A percentile compares a stretch with the other conserved stretches of the same genome.
These are phyloP conservation scores for Hormaphis cornu DNA, from an alignment of 1,140 invertebrate genomes.

Conservation along the genomic window DNA sequence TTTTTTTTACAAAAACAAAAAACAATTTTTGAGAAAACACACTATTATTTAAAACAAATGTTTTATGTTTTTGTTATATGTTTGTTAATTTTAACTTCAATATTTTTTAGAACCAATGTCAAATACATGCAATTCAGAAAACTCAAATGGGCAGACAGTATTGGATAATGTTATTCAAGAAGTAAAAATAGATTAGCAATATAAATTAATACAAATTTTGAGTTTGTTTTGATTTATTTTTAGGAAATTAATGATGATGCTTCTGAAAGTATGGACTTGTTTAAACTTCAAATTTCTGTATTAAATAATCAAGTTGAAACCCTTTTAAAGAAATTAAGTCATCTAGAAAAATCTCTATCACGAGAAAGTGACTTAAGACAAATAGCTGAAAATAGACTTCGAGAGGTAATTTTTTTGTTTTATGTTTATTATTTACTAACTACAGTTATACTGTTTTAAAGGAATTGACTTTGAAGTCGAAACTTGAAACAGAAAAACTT, in stretches of 20 bases:
- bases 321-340: constrained; percentile 14
- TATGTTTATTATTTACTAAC: background rate
- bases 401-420: background rate
- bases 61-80: background rate
- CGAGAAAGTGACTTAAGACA: constrained; percentile 12
- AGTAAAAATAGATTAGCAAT: background rate
- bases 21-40: no score
- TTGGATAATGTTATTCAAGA: background rate
- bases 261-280: background rate
- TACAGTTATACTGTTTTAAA: background rate
- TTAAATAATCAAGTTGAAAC: constrained; percentile 23
- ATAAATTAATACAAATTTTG: background rate
- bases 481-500: constrained; percentile 18
- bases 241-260: background rate
- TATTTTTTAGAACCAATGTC: background rate
- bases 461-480: constrained; percentile 17
- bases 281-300: background rate
- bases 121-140: background rate
- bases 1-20: no score
- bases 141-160: background rate
- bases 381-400: constrained; percentile 14
- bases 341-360: constrained; percentile 15
- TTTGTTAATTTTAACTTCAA: background rate
- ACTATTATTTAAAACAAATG: no score
- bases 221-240: background rate